Conservation (phyloP, 2,113 vertebrate genomes). For the Petroica traversi region DNA sequence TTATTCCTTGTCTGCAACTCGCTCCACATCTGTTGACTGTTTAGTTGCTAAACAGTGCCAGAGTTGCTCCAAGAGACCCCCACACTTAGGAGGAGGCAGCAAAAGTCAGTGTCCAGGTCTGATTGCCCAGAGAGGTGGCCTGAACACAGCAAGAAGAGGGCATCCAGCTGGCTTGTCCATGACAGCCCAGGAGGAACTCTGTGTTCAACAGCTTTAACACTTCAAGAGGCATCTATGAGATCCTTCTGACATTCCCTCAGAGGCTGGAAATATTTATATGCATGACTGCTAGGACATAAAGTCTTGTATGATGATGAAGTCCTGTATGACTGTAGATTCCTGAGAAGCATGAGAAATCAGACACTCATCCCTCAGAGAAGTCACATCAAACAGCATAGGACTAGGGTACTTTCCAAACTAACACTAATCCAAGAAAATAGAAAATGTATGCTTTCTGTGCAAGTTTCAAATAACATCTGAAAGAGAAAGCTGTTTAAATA, state of each 20-base stretch:
- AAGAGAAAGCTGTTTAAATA: background rate
- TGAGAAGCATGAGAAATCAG: background rate
- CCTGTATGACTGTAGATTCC: background rate
- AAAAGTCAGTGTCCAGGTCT: background rate
- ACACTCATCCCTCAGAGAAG: background rate
- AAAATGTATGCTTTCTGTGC: background rate
- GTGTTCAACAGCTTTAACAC: background rate
- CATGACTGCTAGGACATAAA: background rate
- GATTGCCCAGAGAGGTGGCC: too few species aligned
- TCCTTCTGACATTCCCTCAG: background rate
- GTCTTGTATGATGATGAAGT: background rate
- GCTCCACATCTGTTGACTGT: background rate
- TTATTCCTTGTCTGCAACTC: background rate
- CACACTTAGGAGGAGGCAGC: background rate
- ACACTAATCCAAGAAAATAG: background rate
- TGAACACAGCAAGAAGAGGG: background rate
- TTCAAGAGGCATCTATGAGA: background rate
- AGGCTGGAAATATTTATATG: background rate
- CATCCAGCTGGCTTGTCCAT: background rate
- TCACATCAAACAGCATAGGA: background rate
- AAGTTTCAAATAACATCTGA: background rate
- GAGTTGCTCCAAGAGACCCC: accelerated
- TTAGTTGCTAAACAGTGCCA: background rate
- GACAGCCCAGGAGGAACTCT: background rate
- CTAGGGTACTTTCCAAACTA: background rate